Conservation (phyloP, 2,888 invertebrate genomes). For the Epistrophella euchroma region DNA sequence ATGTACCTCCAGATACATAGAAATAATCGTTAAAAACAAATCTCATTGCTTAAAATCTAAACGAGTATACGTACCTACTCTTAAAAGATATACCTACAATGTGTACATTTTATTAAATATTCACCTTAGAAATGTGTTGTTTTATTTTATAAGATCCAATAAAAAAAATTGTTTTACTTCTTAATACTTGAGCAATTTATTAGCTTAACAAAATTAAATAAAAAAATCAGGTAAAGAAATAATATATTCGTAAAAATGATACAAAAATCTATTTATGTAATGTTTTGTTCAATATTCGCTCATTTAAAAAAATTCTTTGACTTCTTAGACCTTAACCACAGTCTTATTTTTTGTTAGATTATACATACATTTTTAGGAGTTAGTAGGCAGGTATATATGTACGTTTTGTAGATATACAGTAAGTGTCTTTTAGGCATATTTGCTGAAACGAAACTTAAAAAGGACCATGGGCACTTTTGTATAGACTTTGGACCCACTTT, state of each 20-base stretch:
- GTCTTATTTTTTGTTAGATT: slow-evolving; percentile 78
- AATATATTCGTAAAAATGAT: not conserved
- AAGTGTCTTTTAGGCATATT: no score
- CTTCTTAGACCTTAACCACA: slow-evolving; percentile 49
- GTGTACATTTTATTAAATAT: slow-evolving; percentile 32
- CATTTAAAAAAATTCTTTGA: slow-evolving; percentile 15
- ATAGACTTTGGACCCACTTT: no score
- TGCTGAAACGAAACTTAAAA: no score
- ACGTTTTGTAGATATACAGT: no score
- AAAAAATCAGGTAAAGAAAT: not conserved
- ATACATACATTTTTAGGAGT: no score
- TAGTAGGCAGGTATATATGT: no score
- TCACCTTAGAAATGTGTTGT: not conserved
- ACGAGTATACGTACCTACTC: slow-evolving; percentile 14
- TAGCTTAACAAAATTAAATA: slow-evolving; percentile 44
- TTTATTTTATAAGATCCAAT: slow-evolving; percentile 13
- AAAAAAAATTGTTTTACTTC: not conserved
- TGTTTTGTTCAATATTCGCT: slow-evolving; percentile 18
- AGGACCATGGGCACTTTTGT: no score
- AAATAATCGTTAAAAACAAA: slow-evolving; percentile 15
- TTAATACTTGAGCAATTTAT: slow-evolving; percentile 67
- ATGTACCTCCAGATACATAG: slow-evolving; percentile 10
- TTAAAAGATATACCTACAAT: slow-evolving; percentile 40
- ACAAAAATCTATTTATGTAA: not conserved
- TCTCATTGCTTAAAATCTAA: slow-evolving; percentile 27